Evolutionary conservation across 2,113 vertebrate genomes (phyloP), one percentile per base, ranked within the genome.

Genomic region (Seriola quinqueradiata): DNA sequence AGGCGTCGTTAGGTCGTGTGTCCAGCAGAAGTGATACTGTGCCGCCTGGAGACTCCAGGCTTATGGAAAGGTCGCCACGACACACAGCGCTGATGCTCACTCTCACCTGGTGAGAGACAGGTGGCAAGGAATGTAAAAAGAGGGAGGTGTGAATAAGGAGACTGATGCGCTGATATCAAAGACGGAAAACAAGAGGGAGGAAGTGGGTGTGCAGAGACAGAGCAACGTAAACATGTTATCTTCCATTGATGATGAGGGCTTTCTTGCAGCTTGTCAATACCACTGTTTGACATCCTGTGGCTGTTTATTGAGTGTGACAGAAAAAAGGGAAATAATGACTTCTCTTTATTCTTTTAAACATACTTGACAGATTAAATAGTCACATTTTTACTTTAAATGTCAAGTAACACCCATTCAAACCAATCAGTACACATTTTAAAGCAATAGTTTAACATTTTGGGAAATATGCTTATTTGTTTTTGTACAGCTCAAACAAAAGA

Each of bases 51-150:
- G 90, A 93, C 79, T 81, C 75, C 65, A 92, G 79, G 82, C 93
- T 91, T 73, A 93, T 67, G 34, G 71, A 5, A 1, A 90, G 91
- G 93, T 96, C 92, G 77, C 84, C 92, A 65, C 89, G 93, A 77
- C 91, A 96, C 87, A 84, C 81, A 23, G 79, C 5, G 1, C 77
- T 92, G 85, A 94, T 81, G 57, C 83, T 94, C 80, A 95, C 90
- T 55, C 66, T 92, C 70, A 92, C 88, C 94, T 93, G 78, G 36
- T 58, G 77, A 83, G 58, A 75, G 44, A 58, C 44, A 64, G 60
- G 65, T 69, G 66, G 60, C 50, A 54, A 44, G 14, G 61, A 54
- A 55, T 3, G 36, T 13, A 42, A 19, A 66, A 21, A 34, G 40
- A n/a, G 54, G 42, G 12, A 66, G 75, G 40, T 50, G 78, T 68